Evolutionary conservation across 2,113 vertebrate genomes (phyloP).

Genomic region (Scomber scombrus): DNA sequence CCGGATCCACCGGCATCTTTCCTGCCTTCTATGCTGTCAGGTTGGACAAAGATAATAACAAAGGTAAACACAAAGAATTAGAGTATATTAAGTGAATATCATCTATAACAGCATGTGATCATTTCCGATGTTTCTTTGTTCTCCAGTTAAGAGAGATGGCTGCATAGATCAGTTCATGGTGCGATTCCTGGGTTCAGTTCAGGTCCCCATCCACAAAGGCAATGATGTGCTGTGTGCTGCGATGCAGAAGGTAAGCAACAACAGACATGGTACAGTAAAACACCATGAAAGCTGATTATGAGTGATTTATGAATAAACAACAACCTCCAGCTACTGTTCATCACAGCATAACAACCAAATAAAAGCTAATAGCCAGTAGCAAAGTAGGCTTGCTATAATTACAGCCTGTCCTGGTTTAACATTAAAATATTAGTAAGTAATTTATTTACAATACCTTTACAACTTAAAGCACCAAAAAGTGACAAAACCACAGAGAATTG

Average conservation of each 20-base stretch:
- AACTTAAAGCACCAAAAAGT: no score
- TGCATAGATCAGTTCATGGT: constrained; percentile 91
- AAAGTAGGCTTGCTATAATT: not conserved
- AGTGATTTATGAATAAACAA: not conserved
- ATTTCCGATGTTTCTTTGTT: not conserved
- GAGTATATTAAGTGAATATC: not conserved
- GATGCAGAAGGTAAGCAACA: constrained; percentile 93
- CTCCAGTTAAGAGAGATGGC: constrained; percentile 83
- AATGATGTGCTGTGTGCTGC: constrained; percentile 94
- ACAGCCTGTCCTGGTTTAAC: no score
- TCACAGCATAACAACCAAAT: not conserved
- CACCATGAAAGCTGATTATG: not conserved
- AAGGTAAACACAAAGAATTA: constrained; percentile 57
- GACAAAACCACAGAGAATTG: no score
- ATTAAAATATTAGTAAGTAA: no score
- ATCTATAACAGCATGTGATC: not conserved
- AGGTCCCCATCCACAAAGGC: constrained; percentile 94
- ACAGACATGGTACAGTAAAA: not conserved
- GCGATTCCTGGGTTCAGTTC: constrained; percentile 95
- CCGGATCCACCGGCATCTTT: constrained; percentile 92
- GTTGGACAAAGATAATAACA: constrained; percentile 78
- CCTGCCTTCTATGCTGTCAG: constrained; percentile 94
- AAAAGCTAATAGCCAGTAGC: not conserved
- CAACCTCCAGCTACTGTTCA: not conserved
- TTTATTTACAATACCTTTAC: no score